Conservation (phyloP, 2,888 invertebrate species). For the Trilocha varians region DNA sequence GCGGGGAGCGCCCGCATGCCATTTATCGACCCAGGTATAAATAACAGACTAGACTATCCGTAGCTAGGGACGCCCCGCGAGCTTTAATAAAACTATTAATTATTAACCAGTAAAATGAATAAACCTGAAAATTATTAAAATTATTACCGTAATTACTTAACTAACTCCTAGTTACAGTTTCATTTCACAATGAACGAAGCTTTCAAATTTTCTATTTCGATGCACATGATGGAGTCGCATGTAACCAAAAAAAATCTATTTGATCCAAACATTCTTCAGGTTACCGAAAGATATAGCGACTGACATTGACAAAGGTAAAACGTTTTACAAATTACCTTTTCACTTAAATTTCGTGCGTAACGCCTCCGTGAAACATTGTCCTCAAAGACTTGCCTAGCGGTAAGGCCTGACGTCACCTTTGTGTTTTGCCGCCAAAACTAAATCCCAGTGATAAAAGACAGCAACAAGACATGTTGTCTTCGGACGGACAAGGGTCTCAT, state of each 20-base stretch:
- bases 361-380: background rate
- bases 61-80: too few relatives aligned
- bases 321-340: background rate
- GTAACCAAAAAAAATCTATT: background rate
- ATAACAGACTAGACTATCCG: too few relatives aligned
- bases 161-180: too few relatives aligned
- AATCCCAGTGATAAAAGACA: background rate
- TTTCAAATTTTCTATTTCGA: background rate
- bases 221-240: background rate
- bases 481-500: background rate
- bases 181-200: too few relatives aligned
- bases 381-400: background rate
- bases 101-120: too few relatives aligned
- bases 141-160: too few relatives aligned
- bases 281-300: background rate
- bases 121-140: too few relatives aligned
- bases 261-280: background rate
- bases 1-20: too few relatives aligned
- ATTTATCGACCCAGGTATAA: too few relatives aligned
- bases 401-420: background rate
- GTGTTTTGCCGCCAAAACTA: background rate
- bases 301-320: background rate
- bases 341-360: background rate
- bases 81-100: too few relatives aligned
- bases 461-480: background rate